Evolutionary conservation across 2,888 invertebrate genomes (phyloP).

Genomic region (Agrotis ipsilon): DNA sequence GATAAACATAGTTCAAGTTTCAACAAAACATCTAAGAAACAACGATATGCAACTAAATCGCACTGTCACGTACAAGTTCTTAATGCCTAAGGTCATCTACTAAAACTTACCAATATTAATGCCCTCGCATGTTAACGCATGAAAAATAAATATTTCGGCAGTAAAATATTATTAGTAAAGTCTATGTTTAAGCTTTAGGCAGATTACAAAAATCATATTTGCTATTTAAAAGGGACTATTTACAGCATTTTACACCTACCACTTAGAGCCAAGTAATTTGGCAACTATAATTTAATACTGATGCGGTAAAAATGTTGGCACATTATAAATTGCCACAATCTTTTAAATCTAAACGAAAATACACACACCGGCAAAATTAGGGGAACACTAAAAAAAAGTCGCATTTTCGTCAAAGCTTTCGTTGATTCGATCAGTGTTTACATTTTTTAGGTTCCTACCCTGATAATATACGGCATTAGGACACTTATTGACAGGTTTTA

Average conservation of each 20-base stretch:
- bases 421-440: too few species aligned
- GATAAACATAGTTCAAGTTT: slow-evolving; percentile 17
- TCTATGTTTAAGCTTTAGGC: slow-evolving; percentile 77
- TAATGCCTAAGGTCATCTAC: slow-evolving; percentile 62
- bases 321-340: slow-evolving; percentile 83
- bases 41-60: slow-evolving; percentile 55
- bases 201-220: slow-evolving; percentile 76
- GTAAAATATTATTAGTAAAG: slow-evolving; percentile 76
- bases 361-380: too few species aligned
- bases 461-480: too few species aligned
- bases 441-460: too few species aligned
- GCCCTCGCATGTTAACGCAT: slow-evolving; percentile 88
- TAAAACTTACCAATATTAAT: slow-evolving; percentile 84
- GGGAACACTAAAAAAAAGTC: too few species aligned
- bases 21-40: slow-evolving; percentile 41
- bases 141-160: slow-evolving; percentile 86
- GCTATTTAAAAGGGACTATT: slow-evolving; percentile 83
- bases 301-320: slow-evolving; percentile 92
- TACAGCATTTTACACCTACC: slow-evolving; percentile 87
- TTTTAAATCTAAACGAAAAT: slow-evolving; percentile 85
- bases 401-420: too few species aligned
- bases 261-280: slow-evolving; percentile 84
- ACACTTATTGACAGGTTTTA: too few species aligned
- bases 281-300: slow-evolving; percentile 90
- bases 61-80: slow-evolving; percentile 47